A percentile compares a stretch with the other conserved stretches of the same genome.
These are phyloP conservation scores for Lucilia sericata DNA, from an alignment of 1,140 invertebrate genomes.

Conservation along the genomic window DNA sequence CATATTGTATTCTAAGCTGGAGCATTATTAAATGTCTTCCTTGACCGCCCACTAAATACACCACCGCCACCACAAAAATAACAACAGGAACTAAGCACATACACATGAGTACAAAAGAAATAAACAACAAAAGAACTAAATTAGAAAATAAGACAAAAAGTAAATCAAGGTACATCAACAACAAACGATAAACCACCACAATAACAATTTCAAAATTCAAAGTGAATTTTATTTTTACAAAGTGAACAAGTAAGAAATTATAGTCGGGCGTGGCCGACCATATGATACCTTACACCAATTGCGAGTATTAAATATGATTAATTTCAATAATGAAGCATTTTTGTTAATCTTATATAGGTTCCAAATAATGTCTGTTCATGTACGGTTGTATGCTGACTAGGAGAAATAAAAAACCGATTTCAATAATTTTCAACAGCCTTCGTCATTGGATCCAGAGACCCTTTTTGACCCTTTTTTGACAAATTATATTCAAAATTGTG, in stretches of 20 bases:
- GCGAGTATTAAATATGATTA: too few relatives aligned
- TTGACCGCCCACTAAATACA: conserved; percentile 23
- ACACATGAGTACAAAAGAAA: background rate
- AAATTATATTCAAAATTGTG: too few relatives aligned
- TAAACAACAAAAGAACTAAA: background rate
- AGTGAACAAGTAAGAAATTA: background rate
- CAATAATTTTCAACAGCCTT: too few relatives aligned
- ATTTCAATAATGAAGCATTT: too few relatives aligned
- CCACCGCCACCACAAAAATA: background rate
- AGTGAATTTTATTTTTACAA: background rate
- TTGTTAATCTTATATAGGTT: too few relatives aligned
- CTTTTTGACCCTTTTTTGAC: too few relatives aligned
- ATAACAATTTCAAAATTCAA: background rate
- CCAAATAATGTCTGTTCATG: too few relatives aligned
- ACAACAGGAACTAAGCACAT: background rate
- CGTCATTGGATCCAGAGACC: too few relatives aligned
- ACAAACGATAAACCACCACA: background rate
- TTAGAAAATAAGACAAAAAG: background rate
- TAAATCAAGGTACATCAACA: background rate
- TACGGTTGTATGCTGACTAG: too few relatives aligned
- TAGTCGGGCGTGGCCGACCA: too few relatives aligned
- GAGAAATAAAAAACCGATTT: too few relatives aligned
- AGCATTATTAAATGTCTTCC: conserved; percentile 8
- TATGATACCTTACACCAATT: too few relatives aligned
- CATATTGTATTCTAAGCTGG: background rate